phyloP scores from a whole-genome alignment of 2,888 invertebrate species.

The Coremacera marginata region DNA sequence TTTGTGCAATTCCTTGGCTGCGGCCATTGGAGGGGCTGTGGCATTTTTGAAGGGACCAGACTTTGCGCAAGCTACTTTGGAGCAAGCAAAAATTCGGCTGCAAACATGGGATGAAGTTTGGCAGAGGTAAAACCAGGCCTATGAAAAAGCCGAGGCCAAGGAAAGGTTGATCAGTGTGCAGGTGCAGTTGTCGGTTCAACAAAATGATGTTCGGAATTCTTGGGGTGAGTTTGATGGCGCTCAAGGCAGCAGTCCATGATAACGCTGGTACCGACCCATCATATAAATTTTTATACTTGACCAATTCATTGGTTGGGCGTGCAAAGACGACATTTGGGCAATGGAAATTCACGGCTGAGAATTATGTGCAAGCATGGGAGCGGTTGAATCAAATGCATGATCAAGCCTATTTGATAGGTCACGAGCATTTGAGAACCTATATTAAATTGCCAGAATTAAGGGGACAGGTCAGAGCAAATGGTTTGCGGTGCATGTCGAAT shows the following conservation, averaged over 20 bases:
- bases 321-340: neutral
- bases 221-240: slow-evolving; percentile 25
- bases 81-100: too few species aligned
- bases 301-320: neutral
- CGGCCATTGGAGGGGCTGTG: too few species aligned
- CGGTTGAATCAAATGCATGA: neutral
- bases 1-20: too few species aligned
- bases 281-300: too few species aligned
- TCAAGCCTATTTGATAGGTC: neutral
- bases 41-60: too few species aligned
- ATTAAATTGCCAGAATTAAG: neutral
- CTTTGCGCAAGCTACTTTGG: too few species aligned
- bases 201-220: slow-evolving; percentile 7
- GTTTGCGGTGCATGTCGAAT: too few species aligned
- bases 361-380: neutral
- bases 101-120: too few species aligned
- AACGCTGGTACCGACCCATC: neutral
- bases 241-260: neutral
- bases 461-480: too few species aligned
- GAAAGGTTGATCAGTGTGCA: neutral
- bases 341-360: neutral
- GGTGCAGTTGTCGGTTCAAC: slow-evolving; percentile 5
- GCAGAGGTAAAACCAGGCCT: too few species aligned
- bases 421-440: neutral
- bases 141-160: too few species aligned